A percentile compares a stretch with the other conserved stretches of the same genome.
phyloP scores from a whole-genome alignment of 2,113 vertebrate genomes.

The Muntiacus muntjak region DNA sequence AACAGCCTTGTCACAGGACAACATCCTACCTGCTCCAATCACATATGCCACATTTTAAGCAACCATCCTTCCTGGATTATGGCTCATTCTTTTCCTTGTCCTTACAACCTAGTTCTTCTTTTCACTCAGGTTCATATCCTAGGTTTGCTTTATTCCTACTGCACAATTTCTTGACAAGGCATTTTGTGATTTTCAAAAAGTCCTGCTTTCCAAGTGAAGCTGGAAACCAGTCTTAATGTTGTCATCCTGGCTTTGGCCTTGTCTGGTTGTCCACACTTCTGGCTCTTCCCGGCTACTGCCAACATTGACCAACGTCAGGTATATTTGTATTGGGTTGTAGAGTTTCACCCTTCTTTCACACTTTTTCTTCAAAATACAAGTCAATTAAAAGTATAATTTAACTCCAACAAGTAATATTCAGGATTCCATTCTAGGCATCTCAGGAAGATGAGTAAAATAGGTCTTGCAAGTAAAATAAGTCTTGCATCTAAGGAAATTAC shows the following conservation, averaged over 20 bases:
- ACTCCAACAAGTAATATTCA: neutral
- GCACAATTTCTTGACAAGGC: neutral
- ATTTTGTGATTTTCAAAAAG: neutral
- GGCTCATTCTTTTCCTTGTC: neutral
- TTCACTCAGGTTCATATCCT: neutral
- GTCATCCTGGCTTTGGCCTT: neutral
- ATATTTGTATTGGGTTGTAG: neutral
- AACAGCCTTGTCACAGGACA: neutral
- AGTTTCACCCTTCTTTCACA: neutral
- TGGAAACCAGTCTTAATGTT: neutral
- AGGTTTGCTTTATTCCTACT: neutral
- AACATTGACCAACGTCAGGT: neutral
- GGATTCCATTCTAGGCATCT: neutral
- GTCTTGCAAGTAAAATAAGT: neutral
- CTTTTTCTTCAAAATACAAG: neutral
- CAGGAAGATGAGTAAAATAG: neutral
- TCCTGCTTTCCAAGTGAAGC: neutral
- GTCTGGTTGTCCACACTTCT: neutral
- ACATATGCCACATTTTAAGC: neutral
- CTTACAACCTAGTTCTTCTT: neutral
- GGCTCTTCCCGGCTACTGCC: neutral
- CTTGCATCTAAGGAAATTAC: neutral
- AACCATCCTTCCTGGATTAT: neutral
- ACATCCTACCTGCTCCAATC: neutral
- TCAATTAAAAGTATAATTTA: neutral